Evolutionary conservation across 2,797 vertebrate species (phyloP).

Genomic region (Eremophila alpestris): DNA sequence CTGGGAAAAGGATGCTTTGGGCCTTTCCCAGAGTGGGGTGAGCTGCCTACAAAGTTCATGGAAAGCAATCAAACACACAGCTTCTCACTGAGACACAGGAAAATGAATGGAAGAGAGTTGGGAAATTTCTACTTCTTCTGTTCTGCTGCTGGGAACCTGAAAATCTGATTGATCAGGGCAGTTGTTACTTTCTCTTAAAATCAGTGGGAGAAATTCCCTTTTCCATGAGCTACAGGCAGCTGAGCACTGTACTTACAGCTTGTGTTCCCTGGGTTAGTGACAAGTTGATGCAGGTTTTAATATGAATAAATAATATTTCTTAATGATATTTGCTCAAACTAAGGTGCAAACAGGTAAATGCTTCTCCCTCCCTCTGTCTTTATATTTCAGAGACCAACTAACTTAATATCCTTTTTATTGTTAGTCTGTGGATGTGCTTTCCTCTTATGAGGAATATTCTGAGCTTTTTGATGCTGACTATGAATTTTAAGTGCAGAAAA

Average conservation of each 20-base stretch:
- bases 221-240: not conserved
- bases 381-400: not conserved
- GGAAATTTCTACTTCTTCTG: not conserved
- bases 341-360: not conserved
- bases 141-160: not conserved
- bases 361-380: not conserved
- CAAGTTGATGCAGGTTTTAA: not conserved
- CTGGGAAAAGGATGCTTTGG: not conserved
- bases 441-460: not conserved
- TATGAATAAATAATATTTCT: not conserved
- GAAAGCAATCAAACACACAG: not conserved
- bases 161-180: not conserved
- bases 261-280: not conserved
- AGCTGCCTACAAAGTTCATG: not conserved
- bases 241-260: rapidly evolving
- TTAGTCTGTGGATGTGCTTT: not conserved
- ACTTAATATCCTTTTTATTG: not conserved
- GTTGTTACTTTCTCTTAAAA: not conserved
- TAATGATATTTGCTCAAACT: not conserved
- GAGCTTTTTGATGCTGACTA: not conserved
- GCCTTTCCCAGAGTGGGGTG: rapidly evolving
- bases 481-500: constrained; percentile 11
- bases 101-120: not conserved
- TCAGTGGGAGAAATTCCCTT: not conserved
- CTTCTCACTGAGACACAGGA: not conserved